Conservation (phyloP, 2,797 vertebrate species). For the Coranthus polyacanthus region DNA sequence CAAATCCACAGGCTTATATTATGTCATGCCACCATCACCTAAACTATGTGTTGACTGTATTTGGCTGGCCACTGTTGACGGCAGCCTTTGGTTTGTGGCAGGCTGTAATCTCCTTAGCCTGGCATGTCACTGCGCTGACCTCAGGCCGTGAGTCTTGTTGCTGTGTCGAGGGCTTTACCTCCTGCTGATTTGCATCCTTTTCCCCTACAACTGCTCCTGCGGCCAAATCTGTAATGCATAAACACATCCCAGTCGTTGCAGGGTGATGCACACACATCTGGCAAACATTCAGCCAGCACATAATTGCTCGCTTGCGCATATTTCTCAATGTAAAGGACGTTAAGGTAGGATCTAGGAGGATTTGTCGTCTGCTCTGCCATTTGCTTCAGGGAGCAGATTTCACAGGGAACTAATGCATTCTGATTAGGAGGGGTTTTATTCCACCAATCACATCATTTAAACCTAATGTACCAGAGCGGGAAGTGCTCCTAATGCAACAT, state of each 20-base stretch:
- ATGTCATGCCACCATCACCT: constrained; percentile 24
- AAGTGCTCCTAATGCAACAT: constrained; percentile 25
- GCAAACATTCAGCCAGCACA: constrained; percentile 29
- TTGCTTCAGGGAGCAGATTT: constrained; percentile 60
- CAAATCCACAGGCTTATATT: constrained; percentile 18
- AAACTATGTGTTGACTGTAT: constrained; percentile 51
- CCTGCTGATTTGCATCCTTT: constrained; percentile 56
- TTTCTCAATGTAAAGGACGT: constrained; percentile 44
- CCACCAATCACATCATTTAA: constrained; percentile 33
- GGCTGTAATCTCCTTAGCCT: constrained; percentile 82
- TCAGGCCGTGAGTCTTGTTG: constrained; percentile 62
- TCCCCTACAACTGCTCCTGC: constrained; percentile 22
- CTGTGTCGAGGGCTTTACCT: constrained; percentile 62
- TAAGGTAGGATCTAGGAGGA: constrained; percentile 59
- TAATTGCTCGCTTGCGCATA: constrained; percentile 35
- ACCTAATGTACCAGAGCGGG: constrained; percentile 15
- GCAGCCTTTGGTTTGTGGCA: constrained; percentile 58
- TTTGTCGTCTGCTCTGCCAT: constrained; percentile 61
- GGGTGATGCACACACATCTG: constrained; percentile 36
- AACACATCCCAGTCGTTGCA: constrained; percentile 22
- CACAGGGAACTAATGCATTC: constrained; percentile 60
- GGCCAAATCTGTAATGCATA: constrained; percentile 44
- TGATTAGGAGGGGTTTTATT: constrained; percentile 58
- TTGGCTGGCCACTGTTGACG: constrained; percentile 51
- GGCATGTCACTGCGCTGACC: constrained; percentile 77